Evolutionary conservation across 2,888 invertebrate genomes (phyloP).

Genomic region (Lycia hirtaria): DNA sequence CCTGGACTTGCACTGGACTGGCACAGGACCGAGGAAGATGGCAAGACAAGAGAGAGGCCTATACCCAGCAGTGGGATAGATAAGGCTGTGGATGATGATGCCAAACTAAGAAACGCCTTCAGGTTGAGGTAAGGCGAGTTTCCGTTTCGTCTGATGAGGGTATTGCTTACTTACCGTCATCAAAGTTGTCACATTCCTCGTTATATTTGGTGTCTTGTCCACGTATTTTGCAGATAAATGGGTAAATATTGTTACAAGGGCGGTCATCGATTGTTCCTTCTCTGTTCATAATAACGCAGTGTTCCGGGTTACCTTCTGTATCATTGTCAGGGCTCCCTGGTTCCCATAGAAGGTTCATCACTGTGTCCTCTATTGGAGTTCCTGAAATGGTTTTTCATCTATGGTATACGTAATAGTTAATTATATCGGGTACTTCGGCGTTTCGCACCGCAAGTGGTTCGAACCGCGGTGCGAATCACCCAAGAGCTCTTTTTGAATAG

Average conservation of each 20-base stretch:
- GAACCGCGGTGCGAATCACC: too few relatives aligned
- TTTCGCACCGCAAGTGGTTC: too few relatives aligned
- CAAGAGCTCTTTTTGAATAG: too few relatives aligned
- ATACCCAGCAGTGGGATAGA: too few relatives aligned
- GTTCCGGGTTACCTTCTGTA: slow-evolving; percentile 47
- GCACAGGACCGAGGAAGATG: too few relatives aligned
- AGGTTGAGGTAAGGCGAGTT: too few relatives aligned
- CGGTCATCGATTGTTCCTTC: slow-evolving; percentile 61
- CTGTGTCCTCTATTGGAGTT: slow-evolving; percentile 52
- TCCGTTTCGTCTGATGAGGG: too few relatives aligned
- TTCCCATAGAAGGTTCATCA: slow-evolving; percentile 58
- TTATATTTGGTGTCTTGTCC: slow-evolving; percentile 52
- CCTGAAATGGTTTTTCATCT: slow-evolving; percentile 53
- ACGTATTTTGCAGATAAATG: slow-evolving; percentile 61
- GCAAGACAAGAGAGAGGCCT: too few relatives aligned
- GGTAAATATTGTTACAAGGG: slow-evolving; percentile 54
- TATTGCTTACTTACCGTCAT: slow-evolving; percentile 46
- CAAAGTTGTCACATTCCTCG: slow-evolving; percentile 55
- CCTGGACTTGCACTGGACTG: too few relatives aligned
- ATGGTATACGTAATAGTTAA: too few relatives aligned
- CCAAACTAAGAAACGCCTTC: too few relatives aligned
- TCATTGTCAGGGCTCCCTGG: slow-evolving; percentile 56
- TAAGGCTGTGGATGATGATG: too few relatives aligned
- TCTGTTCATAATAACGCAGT: slow-evolving; percentile 63
- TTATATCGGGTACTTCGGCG: neutral